phyloP scores from a whole-genome alignment of 2,113 vertebrate species.

The Lethenteron camtschaticum region DNA sequence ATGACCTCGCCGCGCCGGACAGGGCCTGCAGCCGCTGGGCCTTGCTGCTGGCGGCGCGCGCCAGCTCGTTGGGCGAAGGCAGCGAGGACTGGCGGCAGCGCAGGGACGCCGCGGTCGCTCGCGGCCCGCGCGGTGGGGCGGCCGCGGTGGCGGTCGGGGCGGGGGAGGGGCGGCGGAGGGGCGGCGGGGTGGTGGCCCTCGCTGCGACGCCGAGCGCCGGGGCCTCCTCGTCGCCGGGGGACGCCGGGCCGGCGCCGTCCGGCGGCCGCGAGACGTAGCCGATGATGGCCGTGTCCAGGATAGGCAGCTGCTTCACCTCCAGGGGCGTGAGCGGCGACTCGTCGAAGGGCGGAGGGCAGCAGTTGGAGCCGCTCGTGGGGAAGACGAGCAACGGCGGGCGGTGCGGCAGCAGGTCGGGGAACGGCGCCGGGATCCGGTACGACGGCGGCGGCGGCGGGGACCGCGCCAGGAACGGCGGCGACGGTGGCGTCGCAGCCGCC shows the following conservation, averaged over 20 bases:
- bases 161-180: conserved; percentile 37
- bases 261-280: conserved; percentile 30
- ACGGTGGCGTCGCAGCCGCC: background rate
- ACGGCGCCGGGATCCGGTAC: conserved; percentile 51
- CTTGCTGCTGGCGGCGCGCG: no score
- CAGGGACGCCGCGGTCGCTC: no score
- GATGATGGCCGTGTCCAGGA: conserved; percentile 68
- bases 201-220: conserved; percentile 33
- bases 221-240: conserved; percentile 46
- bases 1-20: no score
- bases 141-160: conserved; percentile 8
- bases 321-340: conserved; percentile 80
- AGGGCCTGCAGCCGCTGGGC: no score
- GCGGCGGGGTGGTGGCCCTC: conserved; percentile 37
- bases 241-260: conserved; percentile 47
- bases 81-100: no score
- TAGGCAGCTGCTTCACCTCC: conserved; percentile 75
- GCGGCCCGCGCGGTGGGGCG: no score
- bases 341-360: conserved; percentile 67
- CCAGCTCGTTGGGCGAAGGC: no score
- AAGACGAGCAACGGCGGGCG: conserved; percentile 75
- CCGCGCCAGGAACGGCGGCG: background rate
- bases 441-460: background rate
- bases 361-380: conserved; percentile 62
- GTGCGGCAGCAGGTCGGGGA: conserved; percentile 73